These are phyloP conservation scores for Parelbella ahira DNA, from an alignment of 2,888 invertebrate species.

Conservation along the genomic window DNA sequence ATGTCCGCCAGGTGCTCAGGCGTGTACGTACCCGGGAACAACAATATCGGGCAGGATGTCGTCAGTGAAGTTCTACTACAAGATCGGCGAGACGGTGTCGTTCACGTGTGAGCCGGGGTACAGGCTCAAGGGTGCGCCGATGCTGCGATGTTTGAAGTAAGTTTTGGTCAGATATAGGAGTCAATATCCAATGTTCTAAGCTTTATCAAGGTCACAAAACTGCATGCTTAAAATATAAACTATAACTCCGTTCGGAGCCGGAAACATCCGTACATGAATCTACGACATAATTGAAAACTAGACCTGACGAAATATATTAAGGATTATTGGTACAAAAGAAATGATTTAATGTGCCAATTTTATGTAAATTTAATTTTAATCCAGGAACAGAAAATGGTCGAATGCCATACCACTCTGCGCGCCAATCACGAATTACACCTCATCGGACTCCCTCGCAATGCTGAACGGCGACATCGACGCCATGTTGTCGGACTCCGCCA, in stretches of 20 bases:
- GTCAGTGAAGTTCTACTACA: slow-evolving; percentile 92
- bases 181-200: too few species aligned
- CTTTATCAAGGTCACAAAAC: too few species aligned
- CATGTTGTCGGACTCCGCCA: slow-evolving; percentile 63
- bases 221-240: too few species aligned
- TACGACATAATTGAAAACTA: too few species aligned
- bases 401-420: slow-evolving; percentile 90
- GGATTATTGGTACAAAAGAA: too few species aligned
- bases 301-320: too few species aligned
- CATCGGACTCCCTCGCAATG: slow-evolving; percentile 62
- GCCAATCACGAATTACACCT: slow-evolving; percentile 62
- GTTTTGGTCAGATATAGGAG: too few species aligned
- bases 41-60: slow-evolving; percentile 93
- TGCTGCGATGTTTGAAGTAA: slow-evolving; percentile 85
- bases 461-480: slow-evolving; percentile 69
- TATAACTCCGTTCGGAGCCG: too few species aligned
- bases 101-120: slow-evolving; percentile 91
- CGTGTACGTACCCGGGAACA: slow-evolving; percentile 93
- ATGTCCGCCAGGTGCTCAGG: slow-evolving; percentile 82
- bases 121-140: slow-evolving; percentile 86
- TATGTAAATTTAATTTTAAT: too few species aligned
- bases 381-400: slow-evolving; percentile 91
- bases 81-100: slow-evolving; percentile 90
- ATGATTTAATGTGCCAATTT: too few species aligned
- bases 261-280: too few species aligned